Base-by-base conservation (phyloP, 2,888 invertebrate genomes). In the Cacoxenus indagator region DNA sequence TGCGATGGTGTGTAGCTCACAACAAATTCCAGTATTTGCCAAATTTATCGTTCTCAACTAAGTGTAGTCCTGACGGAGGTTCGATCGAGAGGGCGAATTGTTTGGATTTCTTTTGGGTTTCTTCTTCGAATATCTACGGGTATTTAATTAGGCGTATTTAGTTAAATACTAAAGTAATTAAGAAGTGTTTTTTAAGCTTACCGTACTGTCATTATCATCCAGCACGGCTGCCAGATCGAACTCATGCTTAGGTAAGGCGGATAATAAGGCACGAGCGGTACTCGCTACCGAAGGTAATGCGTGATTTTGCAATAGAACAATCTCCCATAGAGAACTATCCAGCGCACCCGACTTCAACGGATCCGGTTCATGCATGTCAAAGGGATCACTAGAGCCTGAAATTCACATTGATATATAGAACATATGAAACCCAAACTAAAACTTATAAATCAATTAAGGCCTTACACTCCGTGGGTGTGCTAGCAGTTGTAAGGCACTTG, bases 311-410 rank as follows among this genome's bases (percentile, higher is more conserved):
- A 97, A 89, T 11, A 94, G 92, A 77, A 92, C 91, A 70, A 97
- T 90, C 90, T 99, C 98, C 98, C 98, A 99, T 67, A 99, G 90
- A 61, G 95, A 96, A 83, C 97, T 97, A 72, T 94, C 92, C 4
- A 96, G 89, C 0, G 98, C 99, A 76, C 92, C 92, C 8, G 95
- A 93, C 80, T 93, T 91, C 1, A 90, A 86, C 0, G 96, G 95
- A 85, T 95, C 93, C 4, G 91, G 88, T 89, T 97, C 96, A 70
- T 94, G 92, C 90, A 93, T 93, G 73, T 94, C 90, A 89, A 93
- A 98, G 0, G 98, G 97, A 89, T 99, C 99, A 55, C 72, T 78
- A 3, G 78, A 70, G 64, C 78, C 77, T 75, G 86, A 54, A 75
- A 75, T 67, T 26, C 57, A 31, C 26, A 66, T n/a, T 22, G 54